Evolutionary conservation across 1,140 invertebrate species (phyloP).

Genomic region (Heliothis subflexa): DNA sequence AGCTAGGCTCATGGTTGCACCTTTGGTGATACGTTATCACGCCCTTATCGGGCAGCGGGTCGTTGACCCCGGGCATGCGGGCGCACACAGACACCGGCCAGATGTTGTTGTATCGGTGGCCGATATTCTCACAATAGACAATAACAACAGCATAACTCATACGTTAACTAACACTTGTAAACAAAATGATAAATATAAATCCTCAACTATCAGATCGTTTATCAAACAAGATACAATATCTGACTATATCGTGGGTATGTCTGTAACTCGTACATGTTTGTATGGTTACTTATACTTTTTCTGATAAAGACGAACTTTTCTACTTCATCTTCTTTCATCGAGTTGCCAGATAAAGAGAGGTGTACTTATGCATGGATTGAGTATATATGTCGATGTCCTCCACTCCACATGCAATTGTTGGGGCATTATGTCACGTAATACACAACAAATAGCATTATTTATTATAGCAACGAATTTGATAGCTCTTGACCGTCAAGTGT

Average conservation of each 20-base stretch:
- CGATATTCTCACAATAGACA: background rate
- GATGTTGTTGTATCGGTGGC: background rate
- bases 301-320: too few relatives aligned
- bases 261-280: too few relatives aligned
- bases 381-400: too few relatives aligned
- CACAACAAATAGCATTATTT: background rate
- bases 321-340: too few relatives aligned
- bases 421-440: background rate
- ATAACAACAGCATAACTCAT: background rate
- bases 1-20: constrained; percentile 39
- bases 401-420: background rate
- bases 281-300: too few relatives aligned
- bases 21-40: constrained; percentile 42
- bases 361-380: too few relatives aligned
- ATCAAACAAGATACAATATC: background rate
- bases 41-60: constrained; percentile 37
- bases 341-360: too few relatives aligned
- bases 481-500: constrained; percentile 30
- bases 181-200: constrained; percentile 1
- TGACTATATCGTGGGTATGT: too few relatives aligned
- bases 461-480: background rate
- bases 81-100: background rate
- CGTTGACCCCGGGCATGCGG: constrained; percentile 34
- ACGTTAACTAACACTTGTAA: background rate
- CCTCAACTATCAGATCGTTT: background rate